Percentiles rank a stretch among this genome's conserved stretches.
Evolutionary conservation across 2,113 vertebrate species (phyloP).

Genomic region (Nansenia antarctica): DNA sequence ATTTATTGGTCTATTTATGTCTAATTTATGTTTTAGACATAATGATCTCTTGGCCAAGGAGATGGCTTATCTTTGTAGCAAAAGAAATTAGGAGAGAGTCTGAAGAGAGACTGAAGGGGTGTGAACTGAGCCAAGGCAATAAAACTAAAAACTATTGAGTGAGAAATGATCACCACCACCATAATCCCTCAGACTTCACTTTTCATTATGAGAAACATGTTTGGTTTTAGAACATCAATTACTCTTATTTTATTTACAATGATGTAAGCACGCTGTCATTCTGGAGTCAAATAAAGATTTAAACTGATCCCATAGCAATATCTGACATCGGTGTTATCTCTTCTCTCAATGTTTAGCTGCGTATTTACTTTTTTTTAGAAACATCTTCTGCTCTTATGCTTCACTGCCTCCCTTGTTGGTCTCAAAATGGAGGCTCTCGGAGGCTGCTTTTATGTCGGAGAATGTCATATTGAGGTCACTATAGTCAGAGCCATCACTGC

Average conservation of each 20-base stretch:
- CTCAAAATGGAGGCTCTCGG: slow-evolving; percentile 14
- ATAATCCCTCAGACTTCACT: background rate
- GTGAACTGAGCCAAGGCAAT: background rate
- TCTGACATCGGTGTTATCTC: background rate
- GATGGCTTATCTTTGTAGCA: background rate
- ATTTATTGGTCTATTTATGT: background rate
- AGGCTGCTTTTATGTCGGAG: slow-evolving; percentile 7
- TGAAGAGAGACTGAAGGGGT: background rate
- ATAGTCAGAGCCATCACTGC: background rate
- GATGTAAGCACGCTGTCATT: background rate
- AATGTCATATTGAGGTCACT: background rate
- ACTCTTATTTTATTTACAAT: slow-evolving; percentile 2
- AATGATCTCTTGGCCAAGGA: background rate
- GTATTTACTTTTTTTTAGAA: background rate
- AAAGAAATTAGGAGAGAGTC: background rate
- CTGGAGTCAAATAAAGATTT: background rate
- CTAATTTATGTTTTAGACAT: background rate
- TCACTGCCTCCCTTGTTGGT: slow-evolving; percentile 22
- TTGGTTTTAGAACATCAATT: background rate
- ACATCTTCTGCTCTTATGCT: slow-evolving; percentile 20
- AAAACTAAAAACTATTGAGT: no score
- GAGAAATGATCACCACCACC: background rate
- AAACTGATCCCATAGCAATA: background rate
- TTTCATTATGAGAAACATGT: background rate
- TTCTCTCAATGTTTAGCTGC: background rate